These are phyloP conservation scores for Scaptodrosophila lebanonensis DNA, from an alignment of 1,140 invertebrate species.

Conservation along the genomic window DNA sequence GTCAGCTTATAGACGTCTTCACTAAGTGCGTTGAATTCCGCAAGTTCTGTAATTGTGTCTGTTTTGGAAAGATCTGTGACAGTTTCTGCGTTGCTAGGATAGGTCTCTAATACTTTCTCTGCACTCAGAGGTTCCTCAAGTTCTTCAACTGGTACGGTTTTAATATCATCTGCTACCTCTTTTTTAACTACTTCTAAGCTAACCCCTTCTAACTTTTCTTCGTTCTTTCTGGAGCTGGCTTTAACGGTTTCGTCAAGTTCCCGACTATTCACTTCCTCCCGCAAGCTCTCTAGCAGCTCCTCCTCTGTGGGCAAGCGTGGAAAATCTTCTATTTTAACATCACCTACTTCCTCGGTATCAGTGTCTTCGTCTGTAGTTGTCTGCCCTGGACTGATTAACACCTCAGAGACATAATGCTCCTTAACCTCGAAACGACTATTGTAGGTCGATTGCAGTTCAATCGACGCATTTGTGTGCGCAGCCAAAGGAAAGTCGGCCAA, in stretches of 20 bases:
- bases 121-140: background rate
- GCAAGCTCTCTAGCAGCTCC: conserved; percentile 55
- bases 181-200: no score
- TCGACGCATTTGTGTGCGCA: conserved; percentile 43
- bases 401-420: conserved; percentile 55
- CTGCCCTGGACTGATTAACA: conserved; percentile 46
- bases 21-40: conserved; percentile 10
- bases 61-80: conserved; percentile 20
- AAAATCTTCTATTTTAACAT: conserved; percentile 33
- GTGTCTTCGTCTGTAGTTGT: conserved; percentile 22
- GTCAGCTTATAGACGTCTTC: conserved; percentile 27
- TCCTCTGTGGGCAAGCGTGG: conserved; percentile 60
- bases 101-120: background rate
- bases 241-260: conserved; percentile 15
- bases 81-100: background rate
- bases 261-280: conserved; percentile 29
- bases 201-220: background rate
- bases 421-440: conserved; percentile 66
- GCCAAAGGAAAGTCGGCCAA: conserved; percentile 60
- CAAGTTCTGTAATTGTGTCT: conserved; percentile 6
- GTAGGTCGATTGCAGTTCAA: conserved; percentile 48
- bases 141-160: conserved; percentile 6
- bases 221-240: background rate
- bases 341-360: conserved; percentile 6
- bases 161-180: no score